A percentile compares a stretch with the other conserved stretches of the same genome.
Conservation (phyloP, 2,113 vertebrate genomes). For the Hemiprocne comata region DNA sequence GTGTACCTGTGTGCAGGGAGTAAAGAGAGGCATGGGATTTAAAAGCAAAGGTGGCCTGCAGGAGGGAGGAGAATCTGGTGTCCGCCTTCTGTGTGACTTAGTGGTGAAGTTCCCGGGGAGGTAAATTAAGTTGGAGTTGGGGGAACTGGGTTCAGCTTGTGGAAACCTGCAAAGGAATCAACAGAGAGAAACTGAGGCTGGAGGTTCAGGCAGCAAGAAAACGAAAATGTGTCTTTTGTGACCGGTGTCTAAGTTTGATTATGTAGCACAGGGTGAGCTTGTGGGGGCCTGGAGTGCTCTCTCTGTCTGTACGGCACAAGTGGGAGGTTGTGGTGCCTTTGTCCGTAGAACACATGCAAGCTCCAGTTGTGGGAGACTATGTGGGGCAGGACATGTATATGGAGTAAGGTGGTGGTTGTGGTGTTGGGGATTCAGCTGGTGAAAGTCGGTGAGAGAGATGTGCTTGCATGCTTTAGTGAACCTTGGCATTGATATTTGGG, state of each 20-base stretch:
- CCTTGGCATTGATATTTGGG: background rate
- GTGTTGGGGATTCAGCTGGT: background rate
- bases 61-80: too few species aligned
- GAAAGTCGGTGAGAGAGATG: background rate
- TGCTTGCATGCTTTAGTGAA: background rate
- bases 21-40: accelerated
- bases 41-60: too few species aligned
- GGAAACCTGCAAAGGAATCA: background rate
- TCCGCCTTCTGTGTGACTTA: background rate
- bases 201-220: background rate
- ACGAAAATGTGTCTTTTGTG: background rate
- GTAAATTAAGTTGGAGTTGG: background rate
- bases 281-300: background rate
- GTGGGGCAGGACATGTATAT: accelerated
- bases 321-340: background rate
- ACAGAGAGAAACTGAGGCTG: background rate
- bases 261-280: background rate
- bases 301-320: background rate
- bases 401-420: background rate
- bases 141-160: accelerated
- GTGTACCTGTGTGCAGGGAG: too few species aligned
- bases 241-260: background rate
- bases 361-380: accelerated
- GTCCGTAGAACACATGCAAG: background rate
- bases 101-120: background rate